Conservation (phyloP, 1,140 invertebrate species). For the Zophobas atratus region DNA sequence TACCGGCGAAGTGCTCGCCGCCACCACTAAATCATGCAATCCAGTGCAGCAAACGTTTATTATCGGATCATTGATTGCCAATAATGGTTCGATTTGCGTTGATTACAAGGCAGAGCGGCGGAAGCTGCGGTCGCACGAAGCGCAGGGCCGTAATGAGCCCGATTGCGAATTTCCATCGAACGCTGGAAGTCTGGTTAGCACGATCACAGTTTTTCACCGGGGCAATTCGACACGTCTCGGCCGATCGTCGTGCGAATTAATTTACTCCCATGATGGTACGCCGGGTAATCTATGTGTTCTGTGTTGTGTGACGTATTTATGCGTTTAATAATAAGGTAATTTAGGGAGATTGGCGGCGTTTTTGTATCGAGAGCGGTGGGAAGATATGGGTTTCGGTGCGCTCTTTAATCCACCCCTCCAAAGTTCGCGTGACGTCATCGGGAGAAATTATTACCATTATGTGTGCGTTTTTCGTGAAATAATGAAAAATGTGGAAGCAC, state of each 20-base stretch:
- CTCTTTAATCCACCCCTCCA: too few species aligned
- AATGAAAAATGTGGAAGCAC: not conserved
- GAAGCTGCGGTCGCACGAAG: constrained; percentile 58
- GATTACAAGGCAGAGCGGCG: constrained; percentile 61
- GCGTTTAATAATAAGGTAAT: constrained; percentile 40
- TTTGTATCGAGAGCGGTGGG: constrained; percentile 15
- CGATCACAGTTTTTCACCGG: constrained; percentile 40
- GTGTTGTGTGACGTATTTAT: constrained; percentile 48
- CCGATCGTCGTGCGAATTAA: constrained; percentile 47
- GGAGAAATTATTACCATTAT: not conserved
- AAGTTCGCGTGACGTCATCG: too few species aligned
- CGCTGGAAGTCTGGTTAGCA: constrained; percentile 41
- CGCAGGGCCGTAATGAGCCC: constrained; percentile 16
- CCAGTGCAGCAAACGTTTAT: constrained; percentile 54
- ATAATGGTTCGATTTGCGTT: constrained; percentile 62
- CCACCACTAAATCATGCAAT: constrained; percentile 37
- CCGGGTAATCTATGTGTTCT: constrained; percentile 44
- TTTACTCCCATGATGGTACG: constrained; percentile 32
- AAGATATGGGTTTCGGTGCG: not conserved
- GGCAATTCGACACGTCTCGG: constrained; percentile 36
- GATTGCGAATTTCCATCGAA: constrained; percentile 1
- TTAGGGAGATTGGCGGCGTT: constrained; percentile 13
- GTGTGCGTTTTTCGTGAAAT: not conserved
- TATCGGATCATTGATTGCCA: constrained; percentile 63
- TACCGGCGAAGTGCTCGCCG: constrained; percentile 8